Evolutionary conservation across 2,888 invertebrate species (phyloP).

Genomic region (Athalia circularis): DNA sequence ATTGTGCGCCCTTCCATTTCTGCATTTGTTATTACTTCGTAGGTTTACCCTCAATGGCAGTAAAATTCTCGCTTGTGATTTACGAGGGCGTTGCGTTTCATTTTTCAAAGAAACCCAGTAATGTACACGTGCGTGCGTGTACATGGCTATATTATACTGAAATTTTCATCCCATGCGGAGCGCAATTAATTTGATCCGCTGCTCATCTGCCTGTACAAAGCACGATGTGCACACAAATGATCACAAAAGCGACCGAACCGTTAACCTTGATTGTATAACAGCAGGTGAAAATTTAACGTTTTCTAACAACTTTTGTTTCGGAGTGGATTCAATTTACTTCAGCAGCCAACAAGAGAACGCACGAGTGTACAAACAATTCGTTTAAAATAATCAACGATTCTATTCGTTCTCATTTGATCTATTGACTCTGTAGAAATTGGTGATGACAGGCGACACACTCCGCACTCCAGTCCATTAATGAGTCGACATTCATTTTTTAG

Average conservation of each 20-base stretch:
- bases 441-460: slow-evolving; percentile 15
- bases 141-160: too few species aligned
- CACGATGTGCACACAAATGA: too few species aligned
- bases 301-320: slow-evolving; percentile 1
- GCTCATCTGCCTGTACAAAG: too few species aligned
- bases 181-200: too few species aligned
- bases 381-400: slow-evolving; percentile 32
- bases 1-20: background rate
- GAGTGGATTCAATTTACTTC: background rate
- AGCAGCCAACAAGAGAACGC: slow-evolving; percentile 7
- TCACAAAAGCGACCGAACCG: too few species aligned
- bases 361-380: slow-evolving; percentile 13
- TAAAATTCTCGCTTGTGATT: too few species aligned
- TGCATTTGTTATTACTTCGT: background rate
- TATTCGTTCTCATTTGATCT: slow-evolving; percentile 25
- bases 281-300: background rate
- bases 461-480: slow-evolving; percentile 61
- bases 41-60: background rate
- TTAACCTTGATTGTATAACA: background rate
- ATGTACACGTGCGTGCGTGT: too few species aligned
- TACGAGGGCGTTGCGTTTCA: too few species aligned
- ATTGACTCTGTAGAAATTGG: slow-evolving; percentile 34
- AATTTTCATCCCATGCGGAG: too few species aligned
- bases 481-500: slow-evolving; percentile 67
- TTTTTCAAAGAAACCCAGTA: too few species aligned